phyloP scores from a whole-genome alignment of 2,113 vertebrate genomes.

The Falco punctatus region DNA sequence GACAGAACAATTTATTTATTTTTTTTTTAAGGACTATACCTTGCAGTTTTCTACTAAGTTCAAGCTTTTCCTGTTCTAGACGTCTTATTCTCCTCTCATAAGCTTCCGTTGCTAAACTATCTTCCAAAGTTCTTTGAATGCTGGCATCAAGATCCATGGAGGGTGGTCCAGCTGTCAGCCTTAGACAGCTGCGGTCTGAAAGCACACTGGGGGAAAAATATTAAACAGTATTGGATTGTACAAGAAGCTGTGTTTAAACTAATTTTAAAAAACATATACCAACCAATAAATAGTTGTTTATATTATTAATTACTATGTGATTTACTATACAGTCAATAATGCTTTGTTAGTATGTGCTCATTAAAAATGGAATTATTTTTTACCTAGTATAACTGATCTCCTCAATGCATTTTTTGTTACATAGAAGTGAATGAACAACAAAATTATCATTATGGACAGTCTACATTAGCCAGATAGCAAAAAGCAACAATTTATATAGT shows the following conservation, averaged over 20 bases:
- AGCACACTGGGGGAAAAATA: slow-evolving; percentile 78
- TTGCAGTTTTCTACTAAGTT: slow-evolving; percentile 95
- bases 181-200: slow-evolving; percentile 91
- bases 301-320: background rate
- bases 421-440: background rate
- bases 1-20: background rate
- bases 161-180: slow-evolving; percentile 78
- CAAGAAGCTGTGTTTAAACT: background rate
- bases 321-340: background rate
- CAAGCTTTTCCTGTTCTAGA: slow-evolving; percentile 94
- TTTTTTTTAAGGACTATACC: slow-evolving; percentile 74
- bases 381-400: background rate
- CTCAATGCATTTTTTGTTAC: background rate
- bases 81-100: slow-evolving; percentile 95
- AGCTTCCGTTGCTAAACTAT: slow-evolving; percentile 93
- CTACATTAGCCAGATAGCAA: background rate
- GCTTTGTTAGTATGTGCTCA: background rate
- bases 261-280: background rate
- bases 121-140: slow-evolving; percentile 89
- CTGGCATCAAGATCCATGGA: slow-evolving; percentile 83
- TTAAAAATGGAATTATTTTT: background rate
- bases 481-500: background rate
- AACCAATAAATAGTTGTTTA: background rate
- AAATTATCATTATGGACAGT: background rate
- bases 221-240: background rate